Evolutionary conservation across 2,888 invertebrate genomes (phyloP), one percentile per base, ranked within the genome.

Genomic region (Limnephilus marmoratus): DNA sequence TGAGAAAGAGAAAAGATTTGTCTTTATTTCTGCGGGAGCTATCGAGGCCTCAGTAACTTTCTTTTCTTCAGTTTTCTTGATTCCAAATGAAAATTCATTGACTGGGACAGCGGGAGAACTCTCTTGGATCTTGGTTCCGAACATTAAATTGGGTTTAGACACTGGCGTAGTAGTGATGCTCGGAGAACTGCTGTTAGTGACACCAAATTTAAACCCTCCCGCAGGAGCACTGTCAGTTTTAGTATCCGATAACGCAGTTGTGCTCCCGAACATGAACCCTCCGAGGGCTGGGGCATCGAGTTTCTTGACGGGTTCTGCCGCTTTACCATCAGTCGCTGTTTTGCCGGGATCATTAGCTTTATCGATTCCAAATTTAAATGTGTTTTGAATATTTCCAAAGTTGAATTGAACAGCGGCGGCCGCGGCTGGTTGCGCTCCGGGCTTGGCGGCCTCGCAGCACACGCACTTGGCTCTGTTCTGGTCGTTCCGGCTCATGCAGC

Each of bases 401-500:
- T 92, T 94, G 93, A 81, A 94, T 81, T 86, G 94, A 90, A 85
- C 90, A 45, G 88, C 94, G 88, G 31, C 93, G 68, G 93, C 94
- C 94, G 81, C 94, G 94, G 83, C 41, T 13, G 93, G 91, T 49
- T 92, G 93, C 34, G 85, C 29, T 24, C 96, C 96, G 0, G 96
- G 96, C 94, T 96, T 97, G 0, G 95, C 94, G 91, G 96, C 95
- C 93, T 96, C 96, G 94, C 97, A 97, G 94, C 97, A 97, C 90
- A 95, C 95, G 94, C 97, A 97, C 93, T 95, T 96, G 11, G 93
- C 94, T 37, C 95, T 95, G 31, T 95, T 95, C 7, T 94, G 94
- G 87, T 95, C 95, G 94, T 97, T 97, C 91, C 95, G 95, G 0
- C 97, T 95, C 96, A 97, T 96, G 94, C 97, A 97, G 31, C 96